A percentile compares a stretch with the other conserved stretches of the same genome.
phyloP scores from a whole-genome alignment of 2,888 invertebrate species.

The Hartigia nigra region DNA sequence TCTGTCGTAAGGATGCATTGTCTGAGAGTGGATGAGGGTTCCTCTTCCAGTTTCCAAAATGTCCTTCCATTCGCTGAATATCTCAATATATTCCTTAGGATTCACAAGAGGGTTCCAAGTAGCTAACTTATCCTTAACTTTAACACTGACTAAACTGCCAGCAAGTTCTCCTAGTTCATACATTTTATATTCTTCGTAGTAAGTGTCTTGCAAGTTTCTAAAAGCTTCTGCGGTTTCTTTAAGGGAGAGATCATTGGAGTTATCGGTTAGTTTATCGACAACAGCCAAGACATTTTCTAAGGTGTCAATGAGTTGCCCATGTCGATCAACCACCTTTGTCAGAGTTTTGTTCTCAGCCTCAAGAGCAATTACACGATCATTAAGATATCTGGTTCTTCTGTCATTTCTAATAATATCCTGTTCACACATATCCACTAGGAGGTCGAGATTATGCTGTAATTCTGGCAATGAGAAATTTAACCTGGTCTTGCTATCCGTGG shows the following conservation, averaged over 20 bases:
- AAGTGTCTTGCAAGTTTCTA: constrained; percentile 71
- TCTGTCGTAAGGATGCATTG: constrained; percentile 80
- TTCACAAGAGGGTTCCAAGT: constrained; percentile 83
- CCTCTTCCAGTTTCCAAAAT: constrained; percentile 68
- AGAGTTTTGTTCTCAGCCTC: constrained; percentile 83
- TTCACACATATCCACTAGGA: constrained; percentile 93
- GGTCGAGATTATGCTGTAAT: constrained; percentile 89
- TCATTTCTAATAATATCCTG: constrained; percentile 94
- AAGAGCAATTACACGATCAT: constrained; percentile 82
- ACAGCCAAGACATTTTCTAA: constrained; percentile 77
- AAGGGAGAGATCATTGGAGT: constrained; percentile 69
- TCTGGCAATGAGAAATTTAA: constrained; percentile 86
- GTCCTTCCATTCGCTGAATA: constrained; percentile 78
- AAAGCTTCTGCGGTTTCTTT: constrained; percentile 72
- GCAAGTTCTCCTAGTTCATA: constrained; percentile 88
- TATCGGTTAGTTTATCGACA: constrained; percentile 73
- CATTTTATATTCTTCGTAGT: constrained; percentile 82
- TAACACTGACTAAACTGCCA: constrained; percentile 84
- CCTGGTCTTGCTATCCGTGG: constrained; percentile 71
- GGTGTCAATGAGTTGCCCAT: constrained; percentile 78
- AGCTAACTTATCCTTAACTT: constrained; percentile 80
- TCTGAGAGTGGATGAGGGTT: constrained; percentile 62
- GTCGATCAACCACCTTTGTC: constrained; percentile 75
- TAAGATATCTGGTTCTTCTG: constrained; percentile 78
- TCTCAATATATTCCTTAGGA: constrained; percentile 74